Base-by-base conservation (phyloP, 2,113 vertebrate genomes). In the Apeltes quadracus region DNA sequence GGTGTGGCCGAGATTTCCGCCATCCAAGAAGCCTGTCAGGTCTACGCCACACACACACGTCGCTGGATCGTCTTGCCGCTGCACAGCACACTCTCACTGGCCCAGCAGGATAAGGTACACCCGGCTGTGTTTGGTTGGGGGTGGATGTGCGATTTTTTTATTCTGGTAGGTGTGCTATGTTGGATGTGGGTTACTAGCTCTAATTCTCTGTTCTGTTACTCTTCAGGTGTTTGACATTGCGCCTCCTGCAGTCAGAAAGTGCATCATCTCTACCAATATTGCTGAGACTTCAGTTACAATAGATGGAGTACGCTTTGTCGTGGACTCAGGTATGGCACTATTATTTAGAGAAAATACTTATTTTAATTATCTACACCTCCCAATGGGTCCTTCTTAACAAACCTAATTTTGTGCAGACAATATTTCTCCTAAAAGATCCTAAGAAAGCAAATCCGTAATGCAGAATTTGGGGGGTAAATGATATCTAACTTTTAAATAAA, bases 261-360 rank as follows among this genome's bases (percentile, higher is more conserved):
- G 97, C 88, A 97, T 98, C 75, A 94, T 98, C 53, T 93, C 96
- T 27, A 98, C 97, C 70, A 98, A 98, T 88, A 96, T 98, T 0
- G 96, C 97, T 0, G 97, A 98, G 87, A 98, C 96, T 0, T 98
- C 96, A 0, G 96, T 98, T 48, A 98, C 97, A 7, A 98, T 98
- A 1, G 96, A 98, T 1, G 96, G 97, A 0, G 95, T 98, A 2
- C 95, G 96, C 53, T 98, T 98, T 5, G 96, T 98, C 0, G 92
- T 94, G 0, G 97, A 98, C 72, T 97, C 97, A 0, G 96, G 96
- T 98, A 76, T 76, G 87, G 11, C 63, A 32, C 59, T 5, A 11
- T 3, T 2, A 7, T 11, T 41, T 48, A 20, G 3, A 14, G 15
- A 15, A 70, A 38, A 2, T 7, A 7, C 4, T 29, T 61, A 27